Evolutionary conservation across 2,797 vertebrate genomes (phyloP).

Genomic region (Mastacembelus armatus): DNA sequence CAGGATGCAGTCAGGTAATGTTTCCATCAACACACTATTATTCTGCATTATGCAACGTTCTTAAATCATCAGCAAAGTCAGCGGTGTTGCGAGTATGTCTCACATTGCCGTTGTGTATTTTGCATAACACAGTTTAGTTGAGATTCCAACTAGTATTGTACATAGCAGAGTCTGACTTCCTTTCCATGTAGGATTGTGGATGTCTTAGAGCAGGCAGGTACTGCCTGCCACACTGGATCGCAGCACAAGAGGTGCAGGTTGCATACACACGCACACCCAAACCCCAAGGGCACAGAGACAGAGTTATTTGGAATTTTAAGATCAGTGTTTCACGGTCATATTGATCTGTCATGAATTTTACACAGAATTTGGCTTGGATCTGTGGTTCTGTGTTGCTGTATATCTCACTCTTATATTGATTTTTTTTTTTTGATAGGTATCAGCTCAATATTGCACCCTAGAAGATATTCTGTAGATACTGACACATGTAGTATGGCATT

Average conservation of each 20-base stretch:
- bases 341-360: slow-evolving; percentile 56
- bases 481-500: neutral
- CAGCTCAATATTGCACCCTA: slow-evolving; percentile 32
- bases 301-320: slow-evolving; percentile 19
- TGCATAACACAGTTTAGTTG: too few species aligned
- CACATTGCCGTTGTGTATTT: neutral
- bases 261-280: neutral
- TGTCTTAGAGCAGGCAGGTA: neutral
- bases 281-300: slow-evolving; percentile 8
- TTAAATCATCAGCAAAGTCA: neutral
- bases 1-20: neutral
- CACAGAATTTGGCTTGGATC: slow-evolving; percentile 37
- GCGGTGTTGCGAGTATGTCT: too few species aligned
- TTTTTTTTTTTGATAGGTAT: slow-evolving; percentile 41
- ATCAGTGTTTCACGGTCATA: slow-evolving; percentile 38
- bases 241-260: neutral
- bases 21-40: neutral
- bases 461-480: too few species aligned
- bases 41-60: neutral
- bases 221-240: neutral
- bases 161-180: neutral
- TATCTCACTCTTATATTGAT: slow-evolving; percentile 36
- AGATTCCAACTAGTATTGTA: neutral
- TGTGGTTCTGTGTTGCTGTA: slow-evolving; percentile 25
- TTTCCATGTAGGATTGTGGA: slow-evolving; percentile 4